Evolutionary conservation across 2,797 vertebrate genomes (phyloP), one percentile per base, ranked within the genome.

Genomic region (Epinephelus awoara): DNA sequence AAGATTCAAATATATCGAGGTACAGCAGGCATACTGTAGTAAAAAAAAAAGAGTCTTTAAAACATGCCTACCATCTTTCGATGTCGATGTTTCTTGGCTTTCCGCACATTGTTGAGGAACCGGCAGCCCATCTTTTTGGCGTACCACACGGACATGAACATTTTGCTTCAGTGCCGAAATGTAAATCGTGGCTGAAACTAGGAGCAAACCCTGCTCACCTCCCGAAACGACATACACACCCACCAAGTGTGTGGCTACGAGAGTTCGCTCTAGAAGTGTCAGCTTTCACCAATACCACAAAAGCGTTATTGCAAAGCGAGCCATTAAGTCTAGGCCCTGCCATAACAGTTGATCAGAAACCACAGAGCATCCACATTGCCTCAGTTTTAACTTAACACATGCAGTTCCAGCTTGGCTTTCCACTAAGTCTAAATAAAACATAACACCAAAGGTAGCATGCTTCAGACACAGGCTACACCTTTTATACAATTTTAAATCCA

Each of bases 61-160:
- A 79, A 61, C 13, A 64, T 81, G 80, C 94, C 87, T 96, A 96
- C 96, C 96, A 94, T 93, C 66, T 88, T 87, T 19, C 67, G 80
- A 80, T 84, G 93, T 23, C 89, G 90, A 68, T 91, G 93, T 34
- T 85, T 95, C 91, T 95, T 95, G 77, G 92, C 91, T 83, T 94
- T 96, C 57, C 95, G 90, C 23, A 95, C 94, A 78, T 95, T 95
- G 89, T 91, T 94, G 84, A 96, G 94, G 83, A 96, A 94, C 19
- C 95, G 91, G 56, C 88, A 89, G 79, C 94, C 93, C 94, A 96
- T 94, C 90, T 95, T 96, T 93, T 96, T 95, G 64, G 96, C 96
- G 63, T 96, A 95, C 96, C 96, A 96, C 83, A 96, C 95, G 1
- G 96, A 96, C 88, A 96, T 95, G 72, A 96, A 96, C 96, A 96